phyloP scores from a whole-genome alignment of 2,888 invertebrate species.

The Xanthorhoe spadicearia region DNA sequence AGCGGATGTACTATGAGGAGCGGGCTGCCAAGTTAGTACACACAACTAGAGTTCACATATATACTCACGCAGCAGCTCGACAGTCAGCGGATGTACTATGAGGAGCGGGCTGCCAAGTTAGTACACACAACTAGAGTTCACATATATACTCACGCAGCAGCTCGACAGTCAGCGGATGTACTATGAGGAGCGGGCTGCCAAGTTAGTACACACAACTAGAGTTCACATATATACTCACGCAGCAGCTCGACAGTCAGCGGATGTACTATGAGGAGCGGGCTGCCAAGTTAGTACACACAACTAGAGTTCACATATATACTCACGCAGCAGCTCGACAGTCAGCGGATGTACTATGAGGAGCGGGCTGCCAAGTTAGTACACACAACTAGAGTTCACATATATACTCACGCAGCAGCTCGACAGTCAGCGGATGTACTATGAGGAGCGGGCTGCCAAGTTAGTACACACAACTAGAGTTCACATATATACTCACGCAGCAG shows the following conservation, averaged over 20 bases:
- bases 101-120: slow-evolving; percentile 86
- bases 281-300: too few relatives aligned
- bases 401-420: neutral
- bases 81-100: slow-evolving; percentile 96
- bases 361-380: too few relatives aligned
- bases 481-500: too few relatives aligned
- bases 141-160: slow-evolving; percentile 61
- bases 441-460: too few relatives aligned
- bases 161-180: slow-evolving; percentile 96
- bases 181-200: slow-evolving; percentile 90
- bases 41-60: neutral
- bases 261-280: too few relatives aligned
- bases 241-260: neutral
- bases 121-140: too few relatives aligned
- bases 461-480: too few relatives aligned
- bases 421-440: neutral
- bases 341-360: too few relatives aligned
- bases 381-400: too few relatives aligned
- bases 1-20: slow-evolving; percentile 96
- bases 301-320: too few relatives aligned
- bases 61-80: slow-evolving; percentile 86
- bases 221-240: neutral
- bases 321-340: neutral
- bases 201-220: slow-evolving; percentile 59
- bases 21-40: slow-evolving; percentile 74